phyloP scores from a whole-genome alignment of 2,797 vertebrate species.

The Chrysocyon brachyurus region DNA sequence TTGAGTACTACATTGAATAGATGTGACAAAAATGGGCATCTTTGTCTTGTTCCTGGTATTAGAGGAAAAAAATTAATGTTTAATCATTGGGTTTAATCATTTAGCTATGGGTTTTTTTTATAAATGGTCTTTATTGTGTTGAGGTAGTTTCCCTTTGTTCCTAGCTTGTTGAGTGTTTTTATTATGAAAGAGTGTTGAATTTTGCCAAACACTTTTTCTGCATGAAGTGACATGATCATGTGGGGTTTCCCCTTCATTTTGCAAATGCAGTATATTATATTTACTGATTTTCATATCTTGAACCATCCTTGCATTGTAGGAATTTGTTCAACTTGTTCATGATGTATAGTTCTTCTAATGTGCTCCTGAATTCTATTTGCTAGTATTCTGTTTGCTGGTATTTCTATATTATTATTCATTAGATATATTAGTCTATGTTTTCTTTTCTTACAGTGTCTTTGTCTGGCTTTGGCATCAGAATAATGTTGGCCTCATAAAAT shows the following conservation, averaged over 20 bases:
- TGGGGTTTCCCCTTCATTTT: neutral
- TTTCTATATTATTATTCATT: neutral
- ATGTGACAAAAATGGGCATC: neutral
- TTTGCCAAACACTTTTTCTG: neutral
- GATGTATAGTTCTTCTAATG: neutral
- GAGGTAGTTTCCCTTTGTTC: neutral
- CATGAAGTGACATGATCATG: neutral
- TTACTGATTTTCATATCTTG: neutral
- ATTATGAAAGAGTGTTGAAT: neutral
- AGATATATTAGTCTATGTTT: neutral
- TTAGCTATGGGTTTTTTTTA: neutral
- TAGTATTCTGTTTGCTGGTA: neutral
- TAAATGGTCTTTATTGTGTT: neutral
- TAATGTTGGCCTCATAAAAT: neutral
- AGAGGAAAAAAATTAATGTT: neutral
- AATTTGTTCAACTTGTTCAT: neutral
- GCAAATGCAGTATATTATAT: neutral
- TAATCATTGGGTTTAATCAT: neutral
- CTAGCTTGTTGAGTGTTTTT: neutral
- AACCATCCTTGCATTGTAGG: neutral
- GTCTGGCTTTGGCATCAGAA: neutral
- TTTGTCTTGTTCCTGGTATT: neutral
- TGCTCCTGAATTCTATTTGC: neutral
- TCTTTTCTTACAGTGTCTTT: neutral
- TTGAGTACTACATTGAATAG: neutral